Conservation (phyloP, 2,113 vertebrate species). For the Cyprinus carpio region DNA sequence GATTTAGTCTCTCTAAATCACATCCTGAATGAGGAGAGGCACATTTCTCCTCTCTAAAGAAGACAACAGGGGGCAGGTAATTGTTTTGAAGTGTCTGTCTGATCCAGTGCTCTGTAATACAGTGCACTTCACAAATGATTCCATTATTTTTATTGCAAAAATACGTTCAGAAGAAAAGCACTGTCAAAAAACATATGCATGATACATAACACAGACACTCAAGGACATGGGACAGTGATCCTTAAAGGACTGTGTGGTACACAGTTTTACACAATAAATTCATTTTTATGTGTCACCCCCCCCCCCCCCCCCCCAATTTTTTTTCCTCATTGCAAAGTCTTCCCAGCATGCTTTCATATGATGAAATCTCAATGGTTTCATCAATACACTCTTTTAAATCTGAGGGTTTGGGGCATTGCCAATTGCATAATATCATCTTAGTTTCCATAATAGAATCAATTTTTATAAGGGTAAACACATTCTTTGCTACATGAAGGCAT, state of each 20-base stretch:
- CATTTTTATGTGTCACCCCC: not conserved
- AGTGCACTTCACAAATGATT: constrained; percentile 5
- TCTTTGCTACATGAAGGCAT: not conserved
- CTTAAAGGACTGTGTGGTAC: not conserved
- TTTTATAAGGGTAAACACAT: constrained; percentile 1
- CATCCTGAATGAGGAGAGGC: constrained; percentile 20
- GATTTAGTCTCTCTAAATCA: constrained; percentile 1
- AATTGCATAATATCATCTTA: not conserved
- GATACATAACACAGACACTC: not conserved
- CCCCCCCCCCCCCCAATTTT: not conserved
- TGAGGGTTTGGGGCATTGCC: not conserved
- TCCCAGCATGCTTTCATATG: not conserved
- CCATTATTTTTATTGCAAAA: not conserved
- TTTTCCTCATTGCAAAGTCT: not conserved
- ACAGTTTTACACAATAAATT: not conserved
- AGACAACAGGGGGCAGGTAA: constrained; percentile 37
- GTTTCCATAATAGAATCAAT: not conserved
- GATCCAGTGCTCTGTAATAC: not conserved
- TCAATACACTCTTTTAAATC: not conserved
- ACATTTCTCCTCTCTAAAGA: not conserved
- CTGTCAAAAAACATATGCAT: not conserved
- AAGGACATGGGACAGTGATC: not conserved
- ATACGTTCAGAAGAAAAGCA: not conserved
- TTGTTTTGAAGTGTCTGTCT: constrained; percentile 38
- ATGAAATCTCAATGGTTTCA: not conserved